Evolutionary conservation across 2,113 vertebrate genomes (phyloP), one percentile per base, ranked within the genome.

Genomic region (Corydoras sp.): DNA sequence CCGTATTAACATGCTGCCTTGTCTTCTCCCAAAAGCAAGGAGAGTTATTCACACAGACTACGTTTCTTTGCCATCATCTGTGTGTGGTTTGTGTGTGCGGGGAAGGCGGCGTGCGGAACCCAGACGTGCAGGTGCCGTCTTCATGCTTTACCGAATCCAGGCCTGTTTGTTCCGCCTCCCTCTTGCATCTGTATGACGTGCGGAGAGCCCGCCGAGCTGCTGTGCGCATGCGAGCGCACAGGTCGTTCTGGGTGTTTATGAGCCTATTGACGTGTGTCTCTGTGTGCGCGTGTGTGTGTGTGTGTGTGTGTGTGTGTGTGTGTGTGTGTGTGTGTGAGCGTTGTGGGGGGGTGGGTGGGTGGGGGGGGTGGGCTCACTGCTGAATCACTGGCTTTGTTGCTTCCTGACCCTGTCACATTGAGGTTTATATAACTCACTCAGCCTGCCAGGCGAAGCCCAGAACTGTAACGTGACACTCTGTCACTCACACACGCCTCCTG

Each of bases 381-480:
- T 72, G 71, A 68, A 63, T 73, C 72, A 69, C 77, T 82, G 12
- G 58, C 82, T 87, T 83, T 85, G 80, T 76, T 75, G 68, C 76
- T 87, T 82, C 54, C 48, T 85, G 65, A 85, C 80, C 77, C 78
- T 80, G 80, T 70, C 79, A 80, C 64, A 69, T 78, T 76, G 63
- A 80, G 76, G 78, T 88, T 89, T 88, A 56, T 80, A 75, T 87
- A 85, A 85, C 74, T 83, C 77, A 18, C 29, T 83, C 76, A 56
- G 77, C 12, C 67, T 80, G 81, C 71, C 81, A 71, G 60, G 24
- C 77, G 67, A 63, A 70, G 49, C 76, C 80, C 65, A 35, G 67
- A 65, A 78, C 69, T 85, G 86, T 87, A 91, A 89, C 56, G 12
- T 71, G 83, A 86, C 84, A 87, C 77, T 80, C 76, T 68, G 64